These are phyloP conservation scores for Ormyrus labotus DNA, from an alignment of 2,888 invertebrate species.

Conservation along the genomic window DNA sequence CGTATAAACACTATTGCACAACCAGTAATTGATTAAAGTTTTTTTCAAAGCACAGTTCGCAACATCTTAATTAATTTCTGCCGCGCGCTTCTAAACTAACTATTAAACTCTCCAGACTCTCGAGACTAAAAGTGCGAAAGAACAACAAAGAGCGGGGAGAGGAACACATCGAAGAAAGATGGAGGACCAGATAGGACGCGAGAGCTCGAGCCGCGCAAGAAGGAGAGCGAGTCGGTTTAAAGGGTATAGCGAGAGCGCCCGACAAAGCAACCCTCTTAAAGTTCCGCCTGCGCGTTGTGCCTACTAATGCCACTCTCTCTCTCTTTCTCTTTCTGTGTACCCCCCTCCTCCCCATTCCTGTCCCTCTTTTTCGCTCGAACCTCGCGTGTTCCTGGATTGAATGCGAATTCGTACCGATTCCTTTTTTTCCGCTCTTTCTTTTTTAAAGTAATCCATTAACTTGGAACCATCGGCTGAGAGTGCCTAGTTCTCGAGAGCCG, in stretches of 20 bases:
- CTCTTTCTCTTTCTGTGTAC: slow-evolving; percentile 10
- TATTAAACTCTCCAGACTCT: too few species aligned
- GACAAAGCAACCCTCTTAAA: slow-evolving; percentile 72
- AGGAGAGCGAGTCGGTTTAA: slow-evolving; percentile 66
- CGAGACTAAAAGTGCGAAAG: too few species aligned
- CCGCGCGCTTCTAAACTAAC: too few species aligned
- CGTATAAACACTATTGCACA: too few species aligned
- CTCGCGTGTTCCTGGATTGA: slow-evolving; percentile 55
- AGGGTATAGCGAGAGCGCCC: slow-evolving; percentile 72
- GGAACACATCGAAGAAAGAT: slow-evolving; percentile 1
- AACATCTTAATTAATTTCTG: too few species aligned
- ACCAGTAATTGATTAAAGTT: too few species aligned
- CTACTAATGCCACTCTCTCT: slow-evolving; percentile 66
- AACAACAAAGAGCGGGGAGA: too few species aligned
- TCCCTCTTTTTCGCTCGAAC: slow-evolving; percentile 26
- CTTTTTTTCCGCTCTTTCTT: slow-evolving; percentile 35
- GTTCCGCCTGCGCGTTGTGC: slow-evolving; percentile 69
- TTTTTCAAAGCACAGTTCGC: too few species aligned
- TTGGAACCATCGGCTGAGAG: slow-evolving; percentile 54
- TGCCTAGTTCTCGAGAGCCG: slow-evolving; percentile 47
- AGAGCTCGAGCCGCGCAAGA: slow-evolving; percentile 50
- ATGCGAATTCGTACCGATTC: slow-evolving; percentile 56
- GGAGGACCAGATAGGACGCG: slow-evolving; percentile 59
- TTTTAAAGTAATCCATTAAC: slow-evolving; percentile 57
- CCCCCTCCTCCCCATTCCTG: slow-evolving; percentile 22